phyloP scores from a whole-genome alignment of 64 coral and sea anemone species.

The Stichodactyla helianthus region DNA sequence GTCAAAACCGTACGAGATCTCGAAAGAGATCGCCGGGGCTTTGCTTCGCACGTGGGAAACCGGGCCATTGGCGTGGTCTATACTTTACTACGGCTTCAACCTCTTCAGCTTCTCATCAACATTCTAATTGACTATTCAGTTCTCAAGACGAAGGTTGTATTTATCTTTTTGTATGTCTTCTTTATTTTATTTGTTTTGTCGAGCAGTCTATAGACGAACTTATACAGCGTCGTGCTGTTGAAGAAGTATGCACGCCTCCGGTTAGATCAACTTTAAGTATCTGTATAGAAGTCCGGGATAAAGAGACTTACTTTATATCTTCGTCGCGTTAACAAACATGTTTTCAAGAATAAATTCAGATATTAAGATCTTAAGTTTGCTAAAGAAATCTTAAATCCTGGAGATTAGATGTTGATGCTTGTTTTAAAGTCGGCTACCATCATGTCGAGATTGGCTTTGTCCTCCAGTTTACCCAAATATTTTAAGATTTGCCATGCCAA shows the following conservation, averaged over 20 bases:
- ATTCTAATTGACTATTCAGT: background rate
- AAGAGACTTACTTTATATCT: slow-evolving; percentile 33
- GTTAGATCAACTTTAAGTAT: slow-evolving; percentile 43
- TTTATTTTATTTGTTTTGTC: too few relatives aligned
- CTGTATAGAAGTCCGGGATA: slow-evolving; percentile 29
- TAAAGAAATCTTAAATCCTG: slow-evolving; percentile 33
- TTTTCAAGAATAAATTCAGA: slow-evolving; percentile 41
- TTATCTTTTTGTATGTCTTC: too few relatives aligned
- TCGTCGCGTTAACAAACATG: slow-evolving; percentile 28
- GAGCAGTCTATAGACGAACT: slow-evolving; percentile 18
- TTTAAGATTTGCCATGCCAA: slow-evolving; percentile 5
- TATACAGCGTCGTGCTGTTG: slow-evolving; percentile 5
- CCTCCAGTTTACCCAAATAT: slow-evolving; percentile 9
- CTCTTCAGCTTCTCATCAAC: background rate
- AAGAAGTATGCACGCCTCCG: slow-evolving; percentile 14
- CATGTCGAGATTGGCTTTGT: slow-evolving; percentile 37
- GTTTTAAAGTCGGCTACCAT: slow-evolving; percentile 63
- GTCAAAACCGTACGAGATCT: too few relatives aligned
- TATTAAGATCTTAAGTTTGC: slow-evolving; percentile 37
- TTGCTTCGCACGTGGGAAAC: too few relatives aligned
- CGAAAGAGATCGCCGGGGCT: too few relatives aligned
- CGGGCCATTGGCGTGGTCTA: too few relatives aligned
- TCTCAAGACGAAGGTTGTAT: too few relatives aligned
- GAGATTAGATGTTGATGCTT: slow-evolving; percentile 44
- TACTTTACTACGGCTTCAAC: too few relatives aligned